These are phyloP conservation scores for Parapsyche elsis DNA, from an alignment of 1,140 invertebrate species.

Conservation along the genomic window DNA sequence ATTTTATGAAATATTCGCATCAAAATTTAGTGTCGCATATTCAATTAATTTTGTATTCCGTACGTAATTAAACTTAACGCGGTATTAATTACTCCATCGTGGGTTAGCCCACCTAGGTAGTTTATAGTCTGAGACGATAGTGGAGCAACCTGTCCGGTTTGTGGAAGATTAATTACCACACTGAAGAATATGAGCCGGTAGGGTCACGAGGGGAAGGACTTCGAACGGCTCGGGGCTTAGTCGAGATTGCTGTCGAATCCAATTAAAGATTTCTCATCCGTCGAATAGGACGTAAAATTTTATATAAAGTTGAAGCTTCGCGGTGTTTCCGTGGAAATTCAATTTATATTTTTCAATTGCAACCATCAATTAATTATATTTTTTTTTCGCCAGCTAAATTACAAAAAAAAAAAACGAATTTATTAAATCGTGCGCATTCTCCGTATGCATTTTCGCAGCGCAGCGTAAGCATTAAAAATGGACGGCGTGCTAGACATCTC, in stretches of 20 bases:
- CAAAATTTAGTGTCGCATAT: background rate
- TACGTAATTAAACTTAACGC: conserved; percentile 44
- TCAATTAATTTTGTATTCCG: conserved; percentile 36
- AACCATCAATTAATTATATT: background rate
- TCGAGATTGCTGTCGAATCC: conserved; percentile 28
- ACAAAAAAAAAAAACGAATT: background rate
- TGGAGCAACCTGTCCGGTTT: conserved; percentile 40
- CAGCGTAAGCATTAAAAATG: background rate
- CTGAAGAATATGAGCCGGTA: conserved; percentile 39
- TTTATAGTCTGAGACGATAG: conserved; percentile 41
- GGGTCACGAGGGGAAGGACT: conserved; percentile 25
- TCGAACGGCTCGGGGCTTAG: background rate
- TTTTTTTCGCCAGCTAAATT: background rate
- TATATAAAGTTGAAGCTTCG: background rate
- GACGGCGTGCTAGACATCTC: background rate
- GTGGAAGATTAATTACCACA: conserved; percentile 43
- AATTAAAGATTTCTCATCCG: conserved; percentile 20
- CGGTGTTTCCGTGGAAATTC: background rate
- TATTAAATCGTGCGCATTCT: background rate
- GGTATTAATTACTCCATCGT: conserved; percentile 44
- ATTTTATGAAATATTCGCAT: too few species aligned
- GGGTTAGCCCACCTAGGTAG: conserved; percentile 12
- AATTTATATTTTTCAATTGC: background rate
- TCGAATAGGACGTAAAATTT: background rate
- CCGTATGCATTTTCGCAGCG: background rate